Evolutionary conservation across 1,140 invertebrate genomes (phyloP).

Genomic region (Melanaphis sacchari): DNA sequence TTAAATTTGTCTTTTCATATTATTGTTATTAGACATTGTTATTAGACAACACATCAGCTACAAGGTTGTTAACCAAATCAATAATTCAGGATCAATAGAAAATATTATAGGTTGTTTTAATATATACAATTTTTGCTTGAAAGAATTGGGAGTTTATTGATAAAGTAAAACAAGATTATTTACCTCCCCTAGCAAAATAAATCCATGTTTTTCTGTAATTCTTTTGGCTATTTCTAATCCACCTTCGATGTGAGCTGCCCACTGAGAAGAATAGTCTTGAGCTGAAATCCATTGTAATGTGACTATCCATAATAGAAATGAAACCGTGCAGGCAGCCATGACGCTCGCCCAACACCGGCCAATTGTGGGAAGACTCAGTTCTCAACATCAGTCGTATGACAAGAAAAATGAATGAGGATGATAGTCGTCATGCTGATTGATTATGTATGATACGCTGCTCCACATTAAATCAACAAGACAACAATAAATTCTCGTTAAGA

Average conservation of each 20-base stretch:
- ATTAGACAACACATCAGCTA: too few species aligned
- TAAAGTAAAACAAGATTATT: constrained; percentile 37
- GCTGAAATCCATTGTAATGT: neutral
- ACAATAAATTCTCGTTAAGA: neutral
- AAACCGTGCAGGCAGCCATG: constrained; percentile 52
- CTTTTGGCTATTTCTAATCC: constrained; percentile 58
- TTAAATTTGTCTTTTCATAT: too few species aligned
- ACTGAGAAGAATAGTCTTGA: constrained; percentile 60
- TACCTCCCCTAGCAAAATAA: constrained; percentile 60
- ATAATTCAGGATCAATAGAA: neutral
- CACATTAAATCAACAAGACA: neutral
- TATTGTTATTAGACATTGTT: too few species aligned
- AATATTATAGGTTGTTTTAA: neutral
- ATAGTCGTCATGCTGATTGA: neutral
- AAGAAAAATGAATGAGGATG: neutral
- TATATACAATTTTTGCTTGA: neutral
- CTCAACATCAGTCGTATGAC: constrained; percentile 47
- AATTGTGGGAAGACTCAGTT: constrained; percentile 36
- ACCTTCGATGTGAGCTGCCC: constrained; percentile 61
- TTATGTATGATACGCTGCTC: neutral
- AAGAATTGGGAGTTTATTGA: neutral
- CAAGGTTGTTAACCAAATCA: too few species aligned
- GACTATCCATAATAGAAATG: constrained; percentile 33
- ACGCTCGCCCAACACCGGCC: constrained; percentile 44
- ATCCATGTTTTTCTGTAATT: constrained; percentile 60